Percentiles rank a stretch among this genome's conserved stretches.
These are phyloP conservation scores for Chrysemys picta DNA, from an alignment of 2,113 vertebrate species.

Conservation along the genomic window DNA sequence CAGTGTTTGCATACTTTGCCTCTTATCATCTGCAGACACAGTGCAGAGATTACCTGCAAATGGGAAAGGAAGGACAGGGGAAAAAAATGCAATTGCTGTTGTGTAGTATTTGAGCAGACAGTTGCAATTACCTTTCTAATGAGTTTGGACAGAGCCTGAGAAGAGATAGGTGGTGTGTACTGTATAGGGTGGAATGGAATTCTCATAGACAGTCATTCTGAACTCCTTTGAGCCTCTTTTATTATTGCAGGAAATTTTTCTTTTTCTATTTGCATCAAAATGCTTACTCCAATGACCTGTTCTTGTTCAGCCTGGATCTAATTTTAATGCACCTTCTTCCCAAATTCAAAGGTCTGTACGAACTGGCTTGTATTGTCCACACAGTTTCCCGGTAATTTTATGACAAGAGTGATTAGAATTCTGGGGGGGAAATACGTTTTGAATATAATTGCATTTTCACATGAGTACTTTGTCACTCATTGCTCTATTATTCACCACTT, in stretches of 20 bases:
- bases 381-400: not conserved
- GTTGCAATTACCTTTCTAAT: conserved; percentile 48
- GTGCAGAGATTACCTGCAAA: not conserved
- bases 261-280: conserved; percentile 30
- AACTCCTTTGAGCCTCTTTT: conserved; percentile 14
- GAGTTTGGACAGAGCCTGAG: conserved; percentile 14
- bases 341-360: not conserved
- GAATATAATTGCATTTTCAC: not conserved
- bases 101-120: conserved; percentile 32
- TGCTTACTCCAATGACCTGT: not conserved
- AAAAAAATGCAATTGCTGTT: not conserved
- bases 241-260: not conserved
- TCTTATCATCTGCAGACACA: not conserved
- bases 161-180: not conserved
- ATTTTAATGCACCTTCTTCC: conserved; percentile 22
- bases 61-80: not conserved
- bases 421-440: not conserved
- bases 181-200: not conserved
- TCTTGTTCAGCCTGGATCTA: not conserved
- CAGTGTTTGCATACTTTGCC: not conserved
- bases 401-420: not conserved
- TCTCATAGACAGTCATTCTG: not conserved
- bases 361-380: not conserved
- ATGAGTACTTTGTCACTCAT: not conserved
- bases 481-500: not conserved